Evolutionary conservation across 2,113 vertebrate genomes (phyloP).

Genomic region (Ranitomeya variabilis): DNA sequence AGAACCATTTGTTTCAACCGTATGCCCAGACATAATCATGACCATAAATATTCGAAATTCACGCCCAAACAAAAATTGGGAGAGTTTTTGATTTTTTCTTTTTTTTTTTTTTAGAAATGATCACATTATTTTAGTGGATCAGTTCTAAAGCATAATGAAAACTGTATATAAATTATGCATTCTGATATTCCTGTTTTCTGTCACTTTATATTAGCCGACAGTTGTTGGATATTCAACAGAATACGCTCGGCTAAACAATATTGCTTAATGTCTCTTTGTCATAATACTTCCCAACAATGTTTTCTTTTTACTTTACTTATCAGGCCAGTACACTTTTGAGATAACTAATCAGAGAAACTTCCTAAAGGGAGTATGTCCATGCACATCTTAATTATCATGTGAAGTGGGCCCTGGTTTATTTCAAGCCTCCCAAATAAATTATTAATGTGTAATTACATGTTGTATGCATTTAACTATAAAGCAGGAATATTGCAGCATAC

Average conservation of each 20-base stretch:
- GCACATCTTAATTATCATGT: slow-evolving; percentile 65
- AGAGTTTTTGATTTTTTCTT: background rate
- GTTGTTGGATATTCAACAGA: slow-evolving; percentile 28
- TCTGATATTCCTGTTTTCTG: background rate
- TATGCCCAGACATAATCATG: background rate
- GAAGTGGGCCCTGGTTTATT: slow-evolving; percentile 67
- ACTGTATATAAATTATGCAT: background rate
- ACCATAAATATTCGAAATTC: background rate
- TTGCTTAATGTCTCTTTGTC: slow-evolving; percentile 53
- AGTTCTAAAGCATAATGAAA: background rate
- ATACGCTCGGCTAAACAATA: slow-evolving; percentile 27
- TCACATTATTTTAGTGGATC: background rate
- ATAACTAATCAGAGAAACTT: slow-evolving; percentile 68
- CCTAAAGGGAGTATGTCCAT: slow-evolving; percentile 63
- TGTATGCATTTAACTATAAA: slow-evolving; percentile 1
- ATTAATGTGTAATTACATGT: background rate
- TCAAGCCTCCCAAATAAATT: slow-evolving; percentile 66
- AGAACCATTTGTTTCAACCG: background rate
- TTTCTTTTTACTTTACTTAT: slow-evolving; percentile 67
- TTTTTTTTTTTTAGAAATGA: background rate
- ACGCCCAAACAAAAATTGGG: background rate
- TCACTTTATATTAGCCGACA: slow-evolving; percentile 26
- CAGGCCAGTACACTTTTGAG: slow-evolving; percentile 65
- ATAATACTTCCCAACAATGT: slow-evolving; percentile 63
- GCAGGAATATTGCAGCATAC: background rate